Base-by-base conservation (phyloP, 2,797 vertebrate species). In the Loris lydekkerianus region DNA sequence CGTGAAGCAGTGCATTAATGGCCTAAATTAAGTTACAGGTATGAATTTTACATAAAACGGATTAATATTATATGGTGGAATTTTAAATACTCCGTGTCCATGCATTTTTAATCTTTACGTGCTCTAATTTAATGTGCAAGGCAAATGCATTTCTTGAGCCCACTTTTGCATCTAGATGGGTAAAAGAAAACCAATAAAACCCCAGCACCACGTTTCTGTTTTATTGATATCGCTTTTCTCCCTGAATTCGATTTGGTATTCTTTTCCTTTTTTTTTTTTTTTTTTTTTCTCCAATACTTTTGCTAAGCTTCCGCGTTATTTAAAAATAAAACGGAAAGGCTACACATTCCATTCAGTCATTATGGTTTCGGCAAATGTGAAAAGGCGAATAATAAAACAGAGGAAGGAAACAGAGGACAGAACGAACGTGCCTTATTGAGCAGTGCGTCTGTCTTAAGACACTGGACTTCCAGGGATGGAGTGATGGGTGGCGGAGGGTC, bases 1-100 rank as follows among this genome's bases (percentile, higher is more conserved):
- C 95, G 97, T 98, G 98, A 98, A 97, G 96, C 94, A 49, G 91
- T 81, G 97, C 96, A 94, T 96, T 98, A 98, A 98, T 98, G 98
- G 97, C 90, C 95, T 96, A 98, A 98, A 98, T 98, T 97, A 98
- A 98, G 97, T 98, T 98, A 98, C 97, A 98, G 98, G 98, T 98
- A 98, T 98, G 98, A 98, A 98, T 98, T 98, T 98, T 98, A 98
- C 98, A 98, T 98, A 98, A 98, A 98, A 98, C 58, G 76, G 97
- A 98, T 98, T 98, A 98, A 98, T 98, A 98, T 98, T 98, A 98
- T 97, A 98, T 97, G 95, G 76, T 97, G 97, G 97, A 98, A 98
- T 98, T 98, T 98, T 98, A 98, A 98, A 98, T 97, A 98, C 92
- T 97, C 96, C 70, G 69, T 96, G 96, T 92, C 97, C 96, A 98